phyloP scores from a whole-genome alignment of 2,888 invertebrate genomes.

The Drosophila fulvimacula region DNA sequence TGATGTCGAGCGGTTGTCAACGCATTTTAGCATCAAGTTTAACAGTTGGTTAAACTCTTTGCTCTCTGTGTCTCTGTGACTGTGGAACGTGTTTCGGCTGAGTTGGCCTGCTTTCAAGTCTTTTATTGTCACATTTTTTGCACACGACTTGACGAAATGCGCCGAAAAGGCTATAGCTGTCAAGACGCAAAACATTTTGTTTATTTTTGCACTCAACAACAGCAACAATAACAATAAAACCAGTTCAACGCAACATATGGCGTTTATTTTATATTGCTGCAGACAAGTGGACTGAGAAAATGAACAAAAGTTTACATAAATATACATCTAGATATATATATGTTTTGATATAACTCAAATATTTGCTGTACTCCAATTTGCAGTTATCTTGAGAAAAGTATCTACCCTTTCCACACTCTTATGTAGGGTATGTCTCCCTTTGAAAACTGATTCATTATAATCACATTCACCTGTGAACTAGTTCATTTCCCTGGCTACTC shows the following conservation, averaged over 20 bases:
- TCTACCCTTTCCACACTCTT: not conserved
- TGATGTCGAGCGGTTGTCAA: conserved; percentile 63
- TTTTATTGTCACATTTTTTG: conserved; percentile 71
- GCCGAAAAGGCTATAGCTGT: conserved; percentile 51
- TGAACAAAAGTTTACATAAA: conserved; percentile 7
- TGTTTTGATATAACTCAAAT: conserved; percentile 33
- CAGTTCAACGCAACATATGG: conserved; percentile 72
- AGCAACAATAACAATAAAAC: conserved; percentile 47
- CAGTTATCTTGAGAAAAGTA: not conserved
- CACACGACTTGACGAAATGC: conserved; percentile 70
- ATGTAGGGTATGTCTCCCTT: not conserved
- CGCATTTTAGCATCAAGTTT: conserved; percentile 61
- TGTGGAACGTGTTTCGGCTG: conserved; percentile 25
- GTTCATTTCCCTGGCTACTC: not conserved
- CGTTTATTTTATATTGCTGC: conserved; percentile 45
- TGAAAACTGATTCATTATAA: not conserved
- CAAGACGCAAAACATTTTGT: conserved; percentile 62
- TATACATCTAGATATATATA: conserved; percentile 7
- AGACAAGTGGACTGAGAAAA: conserved; percentile 47
- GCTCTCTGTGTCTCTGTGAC: conserved; percentile 40
- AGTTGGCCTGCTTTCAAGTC: conserved; percentile 51
- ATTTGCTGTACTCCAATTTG: conserved; percentile 25
- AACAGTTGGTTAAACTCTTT: conserved; percentile 19
- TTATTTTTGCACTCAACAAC: conserved; percentile 61
- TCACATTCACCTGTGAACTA: not conserved